These are phyloP conservation scores for Stenchaetothrips biformis DNA, from an alignment of 2,888 invertebrate species.

Conservation along the genomic window DNA sequence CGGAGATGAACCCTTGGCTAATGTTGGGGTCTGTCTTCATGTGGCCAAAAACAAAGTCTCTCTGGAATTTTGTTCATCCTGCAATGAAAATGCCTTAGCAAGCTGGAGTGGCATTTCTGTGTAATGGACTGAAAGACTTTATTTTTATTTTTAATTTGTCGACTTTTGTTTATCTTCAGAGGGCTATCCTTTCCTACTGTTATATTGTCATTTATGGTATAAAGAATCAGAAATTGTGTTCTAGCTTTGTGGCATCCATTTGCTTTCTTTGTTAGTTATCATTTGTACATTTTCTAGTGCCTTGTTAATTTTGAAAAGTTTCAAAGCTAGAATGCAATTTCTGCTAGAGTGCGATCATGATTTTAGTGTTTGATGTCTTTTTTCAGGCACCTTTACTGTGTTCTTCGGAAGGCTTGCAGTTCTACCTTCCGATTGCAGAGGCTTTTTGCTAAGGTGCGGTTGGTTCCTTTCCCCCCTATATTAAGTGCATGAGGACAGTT, in stretches of 20 bases:
- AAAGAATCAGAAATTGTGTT: not conserved
- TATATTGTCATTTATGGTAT: not conserved
- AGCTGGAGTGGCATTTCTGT: constrained; percentile 8
- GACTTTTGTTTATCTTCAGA: not conserved
- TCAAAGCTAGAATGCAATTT: constrained; percentile 7
- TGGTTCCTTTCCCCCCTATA: not conserved
- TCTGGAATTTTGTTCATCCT: constrained; percentile 54
- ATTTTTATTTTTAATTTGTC: not conserved
- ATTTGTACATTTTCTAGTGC: not conserved
- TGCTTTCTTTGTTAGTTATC: not conserved
- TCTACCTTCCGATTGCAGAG: constrained; percentile 29
- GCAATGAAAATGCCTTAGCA: constrained; percentile 48
- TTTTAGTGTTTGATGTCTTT: constrained; percentile 27
- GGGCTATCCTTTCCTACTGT: not conserved
- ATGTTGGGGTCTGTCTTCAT: constrained; percentile 55
- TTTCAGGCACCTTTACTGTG: constrained; percentile 28
- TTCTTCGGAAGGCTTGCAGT: constrained; percentile 31
- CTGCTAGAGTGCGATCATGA: not conserved
- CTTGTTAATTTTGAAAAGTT: not conserved
- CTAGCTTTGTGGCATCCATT: not conserved
- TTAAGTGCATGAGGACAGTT: not conserved
- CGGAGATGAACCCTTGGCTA: constrained; percentile 40
- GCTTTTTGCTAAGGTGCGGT: constrained; percentile 29
- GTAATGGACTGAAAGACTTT: not conserved
- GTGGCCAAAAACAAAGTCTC: constrained; percentile 54